Conservation (phyloP, 92 coral and sea anemone genomes). For the Paramuricea clavata region DNA sequence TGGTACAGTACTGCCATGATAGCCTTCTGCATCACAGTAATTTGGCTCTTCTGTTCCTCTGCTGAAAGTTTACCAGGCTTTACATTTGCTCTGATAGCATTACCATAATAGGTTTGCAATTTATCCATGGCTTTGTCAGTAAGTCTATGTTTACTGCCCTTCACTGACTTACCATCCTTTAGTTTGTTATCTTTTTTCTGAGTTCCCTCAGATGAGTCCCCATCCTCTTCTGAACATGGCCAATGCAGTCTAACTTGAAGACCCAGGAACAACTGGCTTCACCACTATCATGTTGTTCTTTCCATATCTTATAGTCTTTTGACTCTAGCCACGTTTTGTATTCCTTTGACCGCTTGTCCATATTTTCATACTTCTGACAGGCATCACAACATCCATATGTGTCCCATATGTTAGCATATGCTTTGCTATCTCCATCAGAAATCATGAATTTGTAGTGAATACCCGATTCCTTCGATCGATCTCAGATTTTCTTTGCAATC, state of each 20-base stretch:
- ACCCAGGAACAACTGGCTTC: conserved; percentile 53
- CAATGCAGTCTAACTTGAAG: conserved; percentile 61
- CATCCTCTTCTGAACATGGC: conserved; percentile 20
- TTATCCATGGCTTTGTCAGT: conserved; percentile 39
- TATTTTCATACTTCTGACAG: conserved; percentile 53
- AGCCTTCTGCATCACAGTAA: too few species aligned
- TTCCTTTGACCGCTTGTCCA: conserved; percentile 41
- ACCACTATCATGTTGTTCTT: conserved; percentile 39
- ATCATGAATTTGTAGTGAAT: conserved; percentile 63
- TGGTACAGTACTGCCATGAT: conserved; percentile 14
- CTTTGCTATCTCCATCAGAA: conserved; percentile 57
- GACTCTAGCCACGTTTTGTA: conserved; percentile 57
- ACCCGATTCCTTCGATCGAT: background rate
- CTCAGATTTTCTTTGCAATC: conserved; percentile 53
- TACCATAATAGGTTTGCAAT: conserved; percentile 52
- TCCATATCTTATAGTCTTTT: conserved; percentile 38
- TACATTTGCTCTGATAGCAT: conserved; percentile 41
- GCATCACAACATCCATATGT: conserved; percentile 56
- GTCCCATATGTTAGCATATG: conserved; percentile 54
- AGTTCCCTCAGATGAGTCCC: conserved; percentile 59
- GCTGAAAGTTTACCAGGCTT: conserved; percentile 34
- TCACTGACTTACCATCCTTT: conserved; percentile 50
- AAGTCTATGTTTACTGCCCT: conserved; percentile 48
- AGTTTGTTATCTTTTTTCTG: conserved; percentile 39
- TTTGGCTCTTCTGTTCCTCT: conserved; percentile 17